Conservation (phyloP, 2,888 invertebrate species). For the Phyto melanocephala region DNA sequence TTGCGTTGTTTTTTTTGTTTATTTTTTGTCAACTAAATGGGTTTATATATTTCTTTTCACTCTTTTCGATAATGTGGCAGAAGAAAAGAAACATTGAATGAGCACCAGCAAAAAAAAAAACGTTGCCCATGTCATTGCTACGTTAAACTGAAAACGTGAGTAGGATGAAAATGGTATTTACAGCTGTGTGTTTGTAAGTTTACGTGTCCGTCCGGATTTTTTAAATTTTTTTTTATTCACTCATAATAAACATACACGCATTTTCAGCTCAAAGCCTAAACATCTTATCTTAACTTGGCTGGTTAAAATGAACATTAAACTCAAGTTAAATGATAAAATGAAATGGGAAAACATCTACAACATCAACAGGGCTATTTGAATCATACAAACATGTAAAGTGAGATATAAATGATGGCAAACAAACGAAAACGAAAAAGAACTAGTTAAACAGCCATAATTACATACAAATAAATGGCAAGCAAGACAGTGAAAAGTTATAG, state of each 20-base stretch:
- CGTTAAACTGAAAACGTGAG: slow-evolving; percentile 49
- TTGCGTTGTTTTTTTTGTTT: neutral
- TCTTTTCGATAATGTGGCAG: slow-evolving; percentile 6
- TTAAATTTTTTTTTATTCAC: slow-evolving; percentile 13
- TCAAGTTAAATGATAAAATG: slow-evolving; percentile 55
- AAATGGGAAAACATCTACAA: slow-evolving; percentile 36
- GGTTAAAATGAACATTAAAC: slow-evolving; percentile 53
- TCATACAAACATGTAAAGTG: slow-evolving; percentile 41
- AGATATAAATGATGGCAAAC: neutral
- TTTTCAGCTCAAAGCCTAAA: slow-evolving; percentile 60
- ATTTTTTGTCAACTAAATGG: slow-evolving; percentile 37
- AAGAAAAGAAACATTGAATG: neutral
- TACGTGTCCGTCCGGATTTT: neutral
- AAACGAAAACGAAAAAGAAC: slow-evolving; percentile 28
- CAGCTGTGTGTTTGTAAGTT: slow-evolving; percentile 31
- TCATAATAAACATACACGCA: slow-evolving; percentile 57
- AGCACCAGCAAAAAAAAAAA: neutral
- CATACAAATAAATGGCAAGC: slow-evolving; percentile 1
- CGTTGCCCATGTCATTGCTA: slow-evolving; percentile 22
- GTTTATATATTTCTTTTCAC: slow-evolving; percentile 19
- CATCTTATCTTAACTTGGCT: slow-evolving; percentile 61
- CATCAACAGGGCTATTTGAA: slow-evolving; percentile 40
- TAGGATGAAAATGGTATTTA: slow-evolving; percentile 55
- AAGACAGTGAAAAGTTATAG: slow-evolving; percentile 6
- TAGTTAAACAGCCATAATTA: slow-evolving; percentile 55